Conservation (phyloP, 2,113 vertebrate genomes). For the Enhydra lutris region DNA sequence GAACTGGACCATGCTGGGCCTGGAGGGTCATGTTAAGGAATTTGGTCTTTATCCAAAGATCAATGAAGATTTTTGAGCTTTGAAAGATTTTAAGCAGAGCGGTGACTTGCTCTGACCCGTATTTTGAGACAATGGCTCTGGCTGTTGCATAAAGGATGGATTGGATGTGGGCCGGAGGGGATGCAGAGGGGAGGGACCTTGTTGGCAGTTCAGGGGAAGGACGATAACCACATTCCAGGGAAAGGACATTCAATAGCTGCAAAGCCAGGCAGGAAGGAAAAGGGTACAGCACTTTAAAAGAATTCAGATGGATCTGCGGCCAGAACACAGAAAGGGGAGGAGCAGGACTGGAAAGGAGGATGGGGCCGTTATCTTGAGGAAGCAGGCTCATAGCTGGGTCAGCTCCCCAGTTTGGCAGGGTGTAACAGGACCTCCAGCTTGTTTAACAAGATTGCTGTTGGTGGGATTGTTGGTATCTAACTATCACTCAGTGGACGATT, state of each 20-base stretch:
- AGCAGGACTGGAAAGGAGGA: not conserved
- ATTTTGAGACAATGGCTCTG: not conserved
- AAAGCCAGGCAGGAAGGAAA: not conserved
- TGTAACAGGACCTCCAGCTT: not conserved
- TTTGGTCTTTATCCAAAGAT: constrained; percentile 28
- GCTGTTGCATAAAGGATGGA: not conserved
- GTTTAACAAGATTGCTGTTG: not conserved
- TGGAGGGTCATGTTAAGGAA: not conserved
- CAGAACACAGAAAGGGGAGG: not conserved
- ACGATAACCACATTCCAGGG: not conserved
- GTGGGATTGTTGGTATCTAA: not conserved
- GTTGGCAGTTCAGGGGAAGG: not conserved
- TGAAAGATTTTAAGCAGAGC: not conserved
- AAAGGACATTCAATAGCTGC: not conserved
- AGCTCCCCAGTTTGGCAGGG: not conserved
- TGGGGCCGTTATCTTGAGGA: not conserved
- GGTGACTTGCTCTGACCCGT: not conserved
- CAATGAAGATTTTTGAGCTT: not conserved
- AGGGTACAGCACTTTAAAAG: not conserved
- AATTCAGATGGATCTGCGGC: not conserved
- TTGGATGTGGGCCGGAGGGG: not conserved
- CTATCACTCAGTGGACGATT: not conserved
- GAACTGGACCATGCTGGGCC: not conserved
- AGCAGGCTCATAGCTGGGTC: not conserved
- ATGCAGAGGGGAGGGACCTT: not conserved